These are phyloP conservation scores for Porites lobata DNA, from an alignment of 92 coral and sea anemone species.

Conservation along the genomic window DNA sequence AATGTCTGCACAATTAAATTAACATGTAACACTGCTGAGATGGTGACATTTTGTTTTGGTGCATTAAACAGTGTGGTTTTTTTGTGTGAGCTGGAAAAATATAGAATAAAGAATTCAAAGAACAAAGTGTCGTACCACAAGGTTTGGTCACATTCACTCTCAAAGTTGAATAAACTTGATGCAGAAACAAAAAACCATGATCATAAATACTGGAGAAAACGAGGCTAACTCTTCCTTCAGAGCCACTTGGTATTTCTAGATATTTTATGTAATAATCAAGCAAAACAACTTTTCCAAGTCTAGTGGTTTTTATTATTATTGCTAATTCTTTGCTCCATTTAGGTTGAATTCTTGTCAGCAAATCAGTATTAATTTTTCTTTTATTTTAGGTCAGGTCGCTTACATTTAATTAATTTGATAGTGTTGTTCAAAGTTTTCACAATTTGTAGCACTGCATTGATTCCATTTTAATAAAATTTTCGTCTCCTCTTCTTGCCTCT, in stretches of 20 bases:
- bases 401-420: neutral
- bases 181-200: no score
- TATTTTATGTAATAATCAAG: neutral
- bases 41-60: neutral
- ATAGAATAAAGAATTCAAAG: no score
- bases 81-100: no score
- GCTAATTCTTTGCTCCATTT: neutral
- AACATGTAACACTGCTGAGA: neutral
- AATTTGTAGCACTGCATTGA: constrained; percentile 13
- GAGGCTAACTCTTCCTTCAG: neutral
- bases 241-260: neutral
- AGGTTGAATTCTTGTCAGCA: neutral
- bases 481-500: neutral
- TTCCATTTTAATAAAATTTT: constrained; percentile 21
- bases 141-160: no score
- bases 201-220: neutral
- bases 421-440: neutral
- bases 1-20: neutral
- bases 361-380: neutral
- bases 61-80: neutral
- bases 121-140: no score
- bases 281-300: neutral
- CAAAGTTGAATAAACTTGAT: no score
- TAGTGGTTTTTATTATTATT: neutral
- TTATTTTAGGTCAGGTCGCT: neutral